phyloP scores from a whole-genome alignment of 2,797 vertebrate species.

The Carapus acus region DNA sequence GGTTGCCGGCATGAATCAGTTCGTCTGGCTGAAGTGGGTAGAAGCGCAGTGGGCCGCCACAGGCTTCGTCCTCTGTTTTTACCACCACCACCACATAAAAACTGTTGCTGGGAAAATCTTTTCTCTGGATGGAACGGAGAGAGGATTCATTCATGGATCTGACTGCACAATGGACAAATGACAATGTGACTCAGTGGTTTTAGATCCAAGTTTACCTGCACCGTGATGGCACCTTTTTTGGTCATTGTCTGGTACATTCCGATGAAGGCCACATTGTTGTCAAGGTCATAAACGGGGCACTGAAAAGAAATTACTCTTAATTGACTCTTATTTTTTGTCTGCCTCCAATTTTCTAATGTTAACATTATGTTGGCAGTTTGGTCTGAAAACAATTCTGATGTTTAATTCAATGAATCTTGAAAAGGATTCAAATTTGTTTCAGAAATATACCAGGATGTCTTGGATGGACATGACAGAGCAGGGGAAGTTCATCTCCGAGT shows the following conservation, averaged over 20 bases:
- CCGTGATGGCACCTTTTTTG: slow-evolving; percentile 93
- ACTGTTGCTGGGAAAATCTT: slow-evolving; percentile 92
- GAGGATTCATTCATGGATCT: background rate
- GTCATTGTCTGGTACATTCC: slow-evolving; percentile 99
- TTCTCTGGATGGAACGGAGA: slow-evolving; percentile 69
- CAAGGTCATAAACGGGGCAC: slow-evolving; percentile 96
- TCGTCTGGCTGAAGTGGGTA: slow-evolving; percentile 85
- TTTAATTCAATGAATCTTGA: no score
- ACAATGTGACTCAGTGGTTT: background rate
- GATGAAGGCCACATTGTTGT: slow-evolving; percentile 97
- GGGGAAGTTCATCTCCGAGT: slow-evolving; percentile 84
- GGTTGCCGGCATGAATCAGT: slow-evolving; percentile 83
- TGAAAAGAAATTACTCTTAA: no score
- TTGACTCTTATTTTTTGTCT: no score
- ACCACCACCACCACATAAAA: slow-evolving; percentile 98
- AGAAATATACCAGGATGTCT: slow-evolving; percentile 90
- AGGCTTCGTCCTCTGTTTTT: slow-evolving; percentile 93
- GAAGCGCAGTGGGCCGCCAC: slow-evolving; percentile 83
- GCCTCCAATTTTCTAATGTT: no score
- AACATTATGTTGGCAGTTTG: no score
- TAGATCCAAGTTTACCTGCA: slow-evolving; percentile 78
- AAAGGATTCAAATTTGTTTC: no score
- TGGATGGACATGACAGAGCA: slow-evolving; percentile 97
- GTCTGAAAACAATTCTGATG: no score
- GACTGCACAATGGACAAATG: background rate